Percentiles rank a stretch among this genome's conserved stretches.
Evolutionary conservation across 2,888 invertebrate genomes (phyloP).

Genomic region (Aphrophora alni): DNA sequence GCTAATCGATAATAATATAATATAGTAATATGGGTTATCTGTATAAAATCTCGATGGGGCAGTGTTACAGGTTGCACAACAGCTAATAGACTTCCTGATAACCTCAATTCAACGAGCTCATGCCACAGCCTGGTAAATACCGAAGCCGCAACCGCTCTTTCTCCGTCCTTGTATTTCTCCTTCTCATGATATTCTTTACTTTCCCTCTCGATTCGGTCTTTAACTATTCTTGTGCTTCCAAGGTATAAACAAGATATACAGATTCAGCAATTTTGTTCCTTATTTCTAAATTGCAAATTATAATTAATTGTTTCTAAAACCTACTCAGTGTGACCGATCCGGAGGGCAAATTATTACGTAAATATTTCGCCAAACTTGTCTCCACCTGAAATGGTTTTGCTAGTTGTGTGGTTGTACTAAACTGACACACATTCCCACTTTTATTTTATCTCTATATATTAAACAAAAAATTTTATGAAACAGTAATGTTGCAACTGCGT

Average conservation of each 20-base stretch:
- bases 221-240: too few species aligned
- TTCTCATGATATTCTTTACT: not conserved
- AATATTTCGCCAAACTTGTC: not conserved
- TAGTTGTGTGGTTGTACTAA: not conserved
- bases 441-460: not conserved
- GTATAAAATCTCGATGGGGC: not conserved
- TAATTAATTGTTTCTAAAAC: too few species aligned
- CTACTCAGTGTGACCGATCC: too few species aligned
- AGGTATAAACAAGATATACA: too few species aligned
- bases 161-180: not conserved
- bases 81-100: conserved; percentile 9
- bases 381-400: not conserved
- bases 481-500: not conserved
- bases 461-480: not conserved
- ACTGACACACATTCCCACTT: not conserved
- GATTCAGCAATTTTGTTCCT: too few species aligned
- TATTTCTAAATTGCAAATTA: too few species aligned
- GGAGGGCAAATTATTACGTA: not conserved
- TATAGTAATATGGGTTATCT: not conserved
- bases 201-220: not conserved
- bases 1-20: too few species aligned
- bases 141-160: not conserved
- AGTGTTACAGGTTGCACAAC: not conserved
- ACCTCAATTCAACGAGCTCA: not conserved
- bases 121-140: not conserved